These are phyloP conservation scores for Parasteatoda tepidariorum DNA, from an alignment of 1,140 invertebrate species.

Conservation along the genomic window DNA sequence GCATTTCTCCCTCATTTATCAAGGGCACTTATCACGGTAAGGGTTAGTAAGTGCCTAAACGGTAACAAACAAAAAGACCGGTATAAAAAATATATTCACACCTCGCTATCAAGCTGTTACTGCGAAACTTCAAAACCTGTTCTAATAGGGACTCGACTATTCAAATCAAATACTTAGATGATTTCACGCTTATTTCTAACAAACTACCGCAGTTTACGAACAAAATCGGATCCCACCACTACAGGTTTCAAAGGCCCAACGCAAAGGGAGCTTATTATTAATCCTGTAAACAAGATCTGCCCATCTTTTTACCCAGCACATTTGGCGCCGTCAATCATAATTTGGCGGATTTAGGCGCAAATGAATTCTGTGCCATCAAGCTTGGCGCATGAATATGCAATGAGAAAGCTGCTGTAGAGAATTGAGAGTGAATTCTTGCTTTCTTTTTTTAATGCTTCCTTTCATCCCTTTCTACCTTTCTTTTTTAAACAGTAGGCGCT, in stretches of 20 bases:
- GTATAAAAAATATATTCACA: too few species aligned
- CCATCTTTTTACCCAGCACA: slow-evolving; percentile 3
- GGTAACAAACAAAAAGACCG: too few species aligned
- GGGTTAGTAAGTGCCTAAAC: too few species aligned
- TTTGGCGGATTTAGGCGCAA: slow-evolving; percentile 51
- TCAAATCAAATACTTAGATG: neutral
- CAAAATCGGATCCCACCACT: neutral
- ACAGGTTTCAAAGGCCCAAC: neutral
- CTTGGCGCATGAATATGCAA: slow-evolving; percentile 50
- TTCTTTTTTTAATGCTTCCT: neutral
- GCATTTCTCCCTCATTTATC: too few species aligned
- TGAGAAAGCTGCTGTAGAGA: slow-evolving; percentile 10
- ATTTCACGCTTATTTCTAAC: neutral
- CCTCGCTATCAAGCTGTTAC: neutral
- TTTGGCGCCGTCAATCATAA: slow-evolving; percentile 44
- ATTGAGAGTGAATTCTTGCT: neutral
- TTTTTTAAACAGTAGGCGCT: slow-evolving; percentile 48
- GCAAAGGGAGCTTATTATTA: slow-evolving; percentile 34
- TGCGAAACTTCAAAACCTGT: neutral
- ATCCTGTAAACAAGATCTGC: slow-evolving; percentile 52
- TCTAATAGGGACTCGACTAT: too few species aligned
- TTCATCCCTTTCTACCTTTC: slow-evolving; percentile 2
- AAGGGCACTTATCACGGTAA: too few species aligned
- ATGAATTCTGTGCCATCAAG: slow-evolving; percentile 47
- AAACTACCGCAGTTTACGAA: neutral